phyloP scores from a whole-genome alignment of 2,888 invertebrate genomes.

The Drosophila kuntzei region DNA sequence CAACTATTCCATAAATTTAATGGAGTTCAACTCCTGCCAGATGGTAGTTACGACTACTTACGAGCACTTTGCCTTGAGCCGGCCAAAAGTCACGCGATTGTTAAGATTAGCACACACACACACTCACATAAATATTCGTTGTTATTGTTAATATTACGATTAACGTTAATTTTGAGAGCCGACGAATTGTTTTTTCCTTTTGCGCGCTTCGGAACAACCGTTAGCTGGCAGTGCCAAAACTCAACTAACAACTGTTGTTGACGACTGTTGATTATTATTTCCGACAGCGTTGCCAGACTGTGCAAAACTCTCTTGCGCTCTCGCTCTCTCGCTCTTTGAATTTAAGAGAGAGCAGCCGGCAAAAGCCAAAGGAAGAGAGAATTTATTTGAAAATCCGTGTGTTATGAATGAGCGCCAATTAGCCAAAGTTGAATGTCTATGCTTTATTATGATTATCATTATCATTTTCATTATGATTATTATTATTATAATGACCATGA shows the following conservation, averaged over 20 bases:
- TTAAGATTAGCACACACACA: conserved; percentile 50
- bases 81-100: conserved; percentile 69
- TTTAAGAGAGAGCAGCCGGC: conserved; percentile 31
- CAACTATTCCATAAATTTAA: conserved; percentile 25
- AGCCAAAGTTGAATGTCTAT: conserved; percentile 47
- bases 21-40: too few species aligned
- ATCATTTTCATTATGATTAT: conserved; percentile 48
- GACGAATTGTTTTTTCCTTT: background rate
- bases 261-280: conserved; percentile 52
- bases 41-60: conserved; percentile 19
- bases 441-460: conserved; percentile 60
- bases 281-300: conserved; percentile 51
- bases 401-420: conserved; percentile 74
- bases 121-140: conserved; percentile 27
- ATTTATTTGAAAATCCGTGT: conserved; percentile 9
- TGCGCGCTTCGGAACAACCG: conserved; percentile 27
- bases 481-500: conserved; percentile 40
- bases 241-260: conserved; percentile 69
- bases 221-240: conserved; percentile 32
- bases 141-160: conserved; percentile 25
- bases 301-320: conserved; percentile 20
- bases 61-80: conserved; percentile 21
- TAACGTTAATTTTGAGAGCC: conserved; percentile 8
- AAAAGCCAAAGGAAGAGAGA: conserved; percentile 14
- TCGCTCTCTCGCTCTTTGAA: conserved; percentile 3